Evolutionary conservation across 2,888 invertebrate species (phyloP).

Genomic region (Pollenia griseotomentosa): DNA sequence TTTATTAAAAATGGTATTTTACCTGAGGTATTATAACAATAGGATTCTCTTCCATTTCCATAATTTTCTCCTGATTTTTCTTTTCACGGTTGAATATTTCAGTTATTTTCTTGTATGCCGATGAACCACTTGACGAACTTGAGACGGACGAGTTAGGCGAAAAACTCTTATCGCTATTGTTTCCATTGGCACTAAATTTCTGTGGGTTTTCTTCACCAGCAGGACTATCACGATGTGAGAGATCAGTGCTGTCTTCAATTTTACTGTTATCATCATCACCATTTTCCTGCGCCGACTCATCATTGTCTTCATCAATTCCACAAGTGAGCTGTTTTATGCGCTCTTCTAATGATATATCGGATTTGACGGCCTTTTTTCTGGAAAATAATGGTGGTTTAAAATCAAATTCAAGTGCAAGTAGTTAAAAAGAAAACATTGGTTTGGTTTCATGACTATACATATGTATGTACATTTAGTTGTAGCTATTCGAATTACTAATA

Average conservation of each 20-base stretch:
- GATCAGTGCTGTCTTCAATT: slow-evolving; percentile 79
- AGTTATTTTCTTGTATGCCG: slow-evolving; percentile 87
- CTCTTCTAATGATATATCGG: slow-evolving; percentile 92
- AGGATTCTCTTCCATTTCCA: slow-evolving; percentile 84
- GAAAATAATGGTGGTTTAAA: background rate
- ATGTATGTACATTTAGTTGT: too few species aligned
- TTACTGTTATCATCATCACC: slow-evolving; percentile 74
- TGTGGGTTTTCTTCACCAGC: slow-evolving; percentile 87
- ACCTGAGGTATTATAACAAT: slow-evolving; percentile 85
- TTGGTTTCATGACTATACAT: too few species aligned
- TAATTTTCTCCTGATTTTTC: slow-evolving; percentile 83
- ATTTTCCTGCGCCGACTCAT: slow-evolving; percentile 76
- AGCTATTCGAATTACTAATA: too few species aligned
- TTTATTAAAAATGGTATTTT: background rate
- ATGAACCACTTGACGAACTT: slow-evolving; percentile 86
- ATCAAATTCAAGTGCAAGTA: too few species aligned
- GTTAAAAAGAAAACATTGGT: too few species aligned
- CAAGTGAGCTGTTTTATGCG: slow-evolving; percentile 94
- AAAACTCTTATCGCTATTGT: slow-evolving; percentile 86
- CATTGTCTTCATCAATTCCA: slow-evolving; percentile 90
- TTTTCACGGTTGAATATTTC: slow-evolving; percentile 84
- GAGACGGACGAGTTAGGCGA: slow-evolving; percentile 86
- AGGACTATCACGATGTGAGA: slow-evolving; percentile 87
- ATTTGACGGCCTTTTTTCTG: slow-evolving; percentile 83
- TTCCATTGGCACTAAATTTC: slow-evolving; percentile 82